Evolutionary conservation across 2,113 vertebrate genomes (phyloP).

Genomic region (Acrocephalus kingi): DNA sequence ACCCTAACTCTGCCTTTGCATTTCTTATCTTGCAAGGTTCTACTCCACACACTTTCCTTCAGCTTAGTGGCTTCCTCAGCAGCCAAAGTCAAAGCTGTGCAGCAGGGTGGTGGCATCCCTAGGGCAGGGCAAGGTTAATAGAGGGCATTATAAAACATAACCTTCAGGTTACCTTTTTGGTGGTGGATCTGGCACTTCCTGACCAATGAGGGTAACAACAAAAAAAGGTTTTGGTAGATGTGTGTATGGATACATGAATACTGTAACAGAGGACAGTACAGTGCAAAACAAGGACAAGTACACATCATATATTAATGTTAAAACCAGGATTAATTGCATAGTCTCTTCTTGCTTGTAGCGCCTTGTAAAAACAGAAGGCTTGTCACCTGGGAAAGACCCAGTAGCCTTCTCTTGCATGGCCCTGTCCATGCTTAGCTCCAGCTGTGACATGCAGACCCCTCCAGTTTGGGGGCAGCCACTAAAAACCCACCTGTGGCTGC

Average conservation of each 20-base stretch:
- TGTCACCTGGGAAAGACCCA: not conserved
- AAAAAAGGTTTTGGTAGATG: not conserved
- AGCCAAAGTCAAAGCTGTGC: not conserved
- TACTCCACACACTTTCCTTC: not conserved
- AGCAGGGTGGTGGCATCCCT: not conserved
- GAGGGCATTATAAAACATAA: not conserved
- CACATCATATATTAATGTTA: too few species aligned
- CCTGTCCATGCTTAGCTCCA: not conserved
- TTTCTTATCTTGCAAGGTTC: constrained; percentile 19
- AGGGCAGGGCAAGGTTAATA: not conserved
- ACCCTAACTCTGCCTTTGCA: not conserved
- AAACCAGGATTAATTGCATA: not conserved
- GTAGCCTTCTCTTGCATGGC: not conserved
- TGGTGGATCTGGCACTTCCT: not conserved
- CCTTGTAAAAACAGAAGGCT: not conserved
- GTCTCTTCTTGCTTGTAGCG: not conserved
- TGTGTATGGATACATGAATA: accelerated
- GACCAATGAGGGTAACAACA: not conserved
- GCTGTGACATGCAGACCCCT: not conserved
- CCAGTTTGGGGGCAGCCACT: not conserved
- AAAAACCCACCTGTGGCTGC: not conserved
- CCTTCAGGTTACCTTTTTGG: not conserved
- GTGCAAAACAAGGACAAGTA: not conserved
- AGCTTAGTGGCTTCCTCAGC: not conserved
- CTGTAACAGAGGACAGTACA: not conserved